These are phyloP conservation scores for Temnothorax unifasciatus DNA, from an alignment of 2,888 invertebrate species.

Conservation along the genomic window DNA sequence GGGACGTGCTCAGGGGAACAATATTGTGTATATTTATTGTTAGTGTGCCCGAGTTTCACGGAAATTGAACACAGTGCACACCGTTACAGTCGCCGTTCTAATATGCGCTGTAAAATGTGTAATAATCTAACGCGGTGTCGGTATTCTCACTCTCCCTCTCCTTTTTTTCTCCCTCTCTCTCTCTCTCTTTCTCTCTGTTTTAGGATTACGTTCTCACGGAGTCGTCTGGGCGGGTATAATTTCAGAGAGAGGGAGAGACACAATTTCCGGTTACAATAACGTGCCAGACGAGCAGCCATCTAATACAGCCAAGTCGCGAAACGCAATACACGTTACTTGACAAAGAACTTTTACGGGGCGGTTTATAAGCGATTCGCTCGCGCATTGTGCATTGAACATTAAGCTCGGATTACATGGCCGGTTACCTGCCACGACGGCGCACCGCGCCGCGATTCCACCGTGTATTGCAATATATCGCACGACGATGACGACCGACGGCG, in stretches of 20 bases:
- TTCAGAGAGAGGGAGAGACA: slow-evolving; percentile 30
- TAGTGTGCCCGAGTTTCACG: neutral
- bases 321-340: slow-evolving; percentile 57
- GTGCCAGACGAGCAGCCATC: slow-evolving; percentile 23
- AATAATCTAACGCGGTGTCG: slow-evolving; percentile 2
- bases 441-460: slow-evolving; percentile 1
- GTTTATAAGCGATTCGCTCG: slow-evolving; percentile 56
- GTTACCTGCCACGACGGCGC: neutral
- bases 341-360: slow-evolving; percentile 41
- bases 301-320: slow-evolving; percentile 14
- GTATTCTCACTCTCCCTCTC: neutral
- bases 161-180: too few species aligned
- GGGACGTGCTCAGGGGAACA: neutral
- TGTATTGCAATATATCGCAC: slow-evolving; percentile 25
- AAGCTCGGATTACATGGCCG: slow-evolving; percentile 50
- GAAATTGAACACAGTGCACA: neutral
- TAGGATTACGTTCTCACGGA: slow-evolving; percentile 9
- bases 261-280: slow-evolving; percentile 58
- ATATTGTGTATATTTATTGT: neutral
- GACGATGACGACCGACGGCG: neutral
- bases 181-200: neutral
- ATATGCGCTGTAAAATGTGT: neutral
- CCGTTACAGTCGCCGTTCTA: slow-evolving; percentile 11
- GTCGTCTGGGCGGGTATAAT: slow-evolving; percentile 22
- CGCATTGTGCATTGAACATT: slow-evolving; percentile 52